phyloP scores from a whole-genome alignment of 2,888 invertebrate species.

The Diloba caeruleocephala region DNA sequence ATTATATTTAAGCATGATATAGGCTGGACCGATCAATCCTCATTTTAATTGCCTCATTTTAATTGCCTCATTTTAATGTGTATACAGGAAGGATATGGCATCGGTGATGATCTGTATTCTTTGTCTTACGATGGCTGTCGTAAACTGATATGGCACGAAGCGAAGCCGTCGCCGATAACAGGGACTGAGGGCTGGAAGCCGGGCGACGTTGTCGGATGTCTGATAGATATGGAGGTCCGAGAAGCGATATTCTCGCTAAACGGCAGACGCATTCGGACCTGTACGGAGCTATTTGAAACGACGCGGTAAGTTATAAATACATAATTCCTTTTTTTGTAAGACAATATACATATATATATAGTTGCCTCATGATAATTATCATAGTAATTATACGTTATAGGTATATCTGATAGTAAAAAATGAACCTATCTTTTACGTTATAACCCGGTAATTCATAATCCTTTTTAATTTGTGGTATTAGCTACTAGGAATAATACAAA shows the following conservation, averaged over 20 bases:
- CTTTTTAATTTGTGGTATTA: no score
- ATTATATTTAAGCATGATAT: no score
- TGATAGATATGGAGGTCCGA: conserved; percentile 93
- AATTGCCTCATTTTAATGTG: no score
- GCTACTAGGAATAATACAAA: no score
- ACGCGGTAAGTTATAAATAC: conserved; percentile 92
- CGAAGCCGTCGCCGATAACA: conserved; percentile 90
- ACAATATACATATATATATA: no score
- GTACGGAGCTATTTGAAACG: conserved; percentile 93
- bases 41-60: no score
- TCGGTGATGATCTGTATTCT: conserved; percentile 97
- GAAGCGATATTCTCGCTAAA: conserved; percentile 95
- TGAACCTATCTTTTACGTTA: no score
- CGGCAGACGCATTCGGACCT: conserved; percentile 92
- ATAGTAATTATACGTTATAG: no score
- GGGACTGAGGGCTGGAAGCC: conserved; percentile 92
- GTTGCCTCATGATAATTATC: no score
- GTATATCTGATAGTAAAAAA: no score
- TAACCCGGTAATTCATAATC: no score
- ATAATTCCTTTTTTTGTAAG: no score
- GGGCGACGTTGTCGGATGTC: conserved; percentile 95
- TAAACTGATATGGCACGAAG: conserved; percentile 96
- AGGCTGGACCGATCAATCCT: background rate
- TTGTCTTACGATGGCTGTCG: conserved; percentile 98
- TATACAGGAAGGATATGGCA: conserved; percentile 96